Evolutionary conservation across 2,888 invertebrate species (phyloP).

Genomic region (Eupithecia inturbata): DNA sequence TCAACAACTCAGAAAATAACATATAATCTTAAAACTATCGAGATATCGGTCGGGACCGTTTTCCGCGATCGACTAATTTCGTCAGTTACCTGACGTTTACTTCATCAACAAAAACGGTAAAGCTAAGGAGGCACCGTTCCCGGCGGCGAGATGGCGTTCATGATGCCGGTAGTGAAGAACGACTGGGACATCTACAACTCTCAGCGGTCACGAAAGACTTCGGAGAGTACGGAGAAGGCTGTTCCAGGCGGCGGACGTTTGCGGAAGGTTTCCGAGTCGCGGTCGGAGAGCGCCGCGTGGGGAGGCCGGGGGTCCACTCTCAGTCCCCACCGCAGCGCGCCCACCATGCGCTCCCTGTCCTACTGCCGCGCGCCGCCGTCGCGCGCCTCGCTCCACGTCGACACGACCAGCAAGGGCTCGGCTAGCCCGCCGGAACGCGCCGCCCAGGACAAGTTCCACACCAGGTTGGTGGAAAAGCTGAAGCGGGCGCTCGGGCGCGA

Average conservation of each 20-base stretch:
- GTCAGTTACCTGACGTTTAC: constrained; percentile 56
- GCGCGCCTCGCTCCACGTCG: constrained; percentile 86
- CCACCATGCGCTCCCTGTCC: constrained; percentile 85
- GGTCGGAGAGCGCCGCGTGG: constrained; percentile 88
- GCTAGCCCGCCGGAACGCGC: constrained; percentile 85
- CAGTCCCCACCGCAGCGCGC: constrained; percentile 87
- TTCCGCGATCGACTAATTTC: constrained; percentile 56
- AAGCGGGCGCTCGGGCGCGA: constrained; percentile 87
- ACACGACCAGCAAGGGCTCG: constrained; percentile 87
- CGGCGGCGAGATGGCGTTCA: constrained; percentile 92
- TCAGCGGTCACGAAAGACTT: constrained; percentile 89
- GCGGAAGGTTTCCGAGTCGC: constrained; percentile 89
- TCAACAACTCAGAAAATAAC: constrained; percentile 49
- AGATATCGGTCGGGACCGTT: constrained; percentile 54
- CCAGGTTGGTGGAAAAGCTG: constrained; percentile 90
- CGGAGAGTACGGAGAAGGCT: constrained; percentile 85
- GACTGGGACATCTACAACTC: constrained; percentile 97
- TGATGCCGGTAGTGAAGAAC: constrained; percentile 97
- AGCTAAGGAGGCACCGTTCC: constrained; percentile 70
- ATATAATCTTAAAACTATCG: constrained; percentile 46
- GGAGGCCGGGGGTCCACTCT: constrained; percentile 81
- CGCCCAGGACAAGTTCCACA: constrained; percentile 90
- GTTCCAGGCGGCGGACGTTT: constrained; percentile 74
- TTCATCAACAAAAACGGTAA: constrained; percentile 75
- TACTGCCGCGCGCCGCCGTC: constrained; percentile 80